Evolutionary conservation across 2,888 invertebrate genomes (phyloP).

Genomic region (Calliphora vomitoria): DNA sequence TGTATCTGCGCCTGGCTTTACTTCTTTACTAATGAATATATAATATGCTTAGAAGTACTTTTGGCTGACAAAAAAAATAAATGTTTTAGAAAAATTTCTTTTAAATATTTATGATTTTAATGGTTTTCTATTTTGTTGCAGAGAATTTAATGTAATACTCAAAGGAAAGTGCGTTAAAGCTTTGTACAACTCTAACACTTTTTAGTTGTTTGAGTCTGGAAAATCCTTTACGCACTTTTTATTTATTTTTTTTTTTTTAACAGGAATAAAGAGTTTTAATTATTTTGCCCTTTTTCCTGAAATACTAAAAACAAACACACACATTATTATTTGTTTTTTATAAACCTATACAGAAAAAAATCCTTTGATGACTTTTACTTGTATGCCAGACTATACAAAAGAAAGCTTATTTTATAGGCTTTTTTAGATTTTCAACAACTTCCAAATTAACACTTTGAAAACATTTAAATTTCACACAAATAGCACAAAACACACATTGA

Average conservation of each 20-base stretch:
- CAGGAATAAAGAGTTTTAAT: conserved; percentile 7
- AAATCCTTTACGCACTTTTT: conserved; percentile 43
- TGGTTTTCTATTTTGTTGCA: not conserved
- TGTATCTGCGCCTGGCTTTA: too few species aligned
- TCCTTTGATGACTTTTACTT: conserved; percentile 54
- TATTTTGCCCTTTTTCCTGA: conserved; percentile 3
- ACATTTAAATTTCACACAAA: conserved; percentile 52
- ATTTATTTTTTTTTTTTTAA: not conserved
- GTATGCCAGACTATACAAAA: not conserved
- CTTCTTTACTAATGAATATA: too few species aligned
- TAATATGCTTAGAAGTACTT: too few species aligned
- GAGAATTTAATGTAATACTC: not conserved
- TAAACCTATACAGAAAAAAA: not conserved
- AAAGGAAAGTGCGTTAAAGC: conserved; percentile 41
- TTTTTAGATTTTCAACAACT: conserved; percentile 66
- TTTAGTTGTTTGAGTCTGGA: conserved; percentile 34
- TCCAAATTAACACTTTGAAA: conserved; percentile 73
- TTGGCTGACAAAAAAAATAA: not conserved
- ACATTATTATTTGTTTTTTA: conserved; percentile 12
- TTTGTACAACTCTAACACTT: conserved; percentile 12
- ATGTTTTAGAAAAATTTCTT: not conserved
- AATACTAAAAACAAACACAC: not conserved
- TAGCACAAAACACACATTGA: not conserved
- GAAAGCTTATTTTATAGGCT: conserved; percentile 42
- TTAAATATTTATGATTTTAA: conserved; percentile 13